These are phyloP conservation scores for Sinocyclocheilus grahami DNA, from an alignment of 2,113 vertebrate genomes.

Conservation along the genomic window DNA sequence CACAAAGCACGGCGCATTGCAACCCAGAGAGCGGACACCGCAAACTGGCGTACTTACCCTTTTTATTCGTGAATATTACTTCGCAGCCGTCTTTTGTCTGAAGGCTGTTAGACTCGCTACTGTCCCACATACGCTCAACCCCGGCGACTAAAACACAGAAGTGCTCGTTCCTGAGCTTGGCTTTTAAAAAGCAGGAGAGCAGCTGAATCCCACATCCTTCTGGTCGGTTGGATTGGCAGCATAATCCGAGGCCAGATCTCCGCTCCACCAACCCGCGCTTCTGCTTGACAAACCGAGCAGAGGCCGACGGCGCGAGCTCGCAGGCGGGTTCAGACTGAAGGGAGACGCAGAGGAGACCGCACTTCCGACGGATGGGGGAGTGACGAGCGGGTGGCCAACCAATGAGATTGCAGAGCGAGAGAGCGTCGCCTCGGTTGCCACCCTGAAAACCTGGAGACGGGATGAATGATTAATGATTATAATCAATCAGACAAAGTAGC, in stretches of 20 bases:
- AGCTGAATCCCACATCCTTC: slow-evolving; percentile 31
- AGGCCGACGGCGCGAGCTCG: slow-evolving; percentile 61
- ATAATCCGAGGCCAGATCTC: slow-evolving; percentile 54
- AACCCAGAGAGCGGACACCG: slow-evolving; percentile 51
- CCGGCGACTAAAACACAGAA: slow-evolving; percentile 63
- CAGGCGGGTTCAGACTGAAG: slow-evolving; percentile 61
- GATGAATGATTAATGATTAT: slow-evolving; percentile 48
- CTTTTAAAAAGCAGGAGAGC: slow-evolving; percentile 25
- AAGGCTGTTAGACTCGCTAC: slow-evolving; percentile 72
- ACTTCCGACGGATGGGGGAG: slow-evolving; percentile 39
- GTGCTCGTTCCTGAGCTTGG: slow-evolving; percentile 67
- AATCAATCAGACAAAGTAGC: slow-evolving; percentile 36
- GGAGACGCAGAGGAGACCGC: slow-evolving; percentile 16
- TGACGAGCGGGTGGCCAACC: slow-evolving; percentile 66
- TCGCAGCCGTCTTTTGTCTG: slow-evolving; percentile 79
- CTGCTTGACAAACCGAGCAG: slow-evolving; percentile 68
- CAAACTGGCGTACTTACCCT: slow-evolving; percentile 66
- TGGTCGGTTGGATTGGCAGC: slow-evolving; percentile 36
- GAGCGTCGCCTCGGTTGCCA: slow-evolving; percentile 59
- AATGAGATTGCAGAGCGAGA: slow-evolving; percentile 61
- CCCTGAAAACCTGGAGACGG: slow-evolving; percentile 76
- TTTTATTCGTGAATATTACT: slow-evolving; percentile 63
- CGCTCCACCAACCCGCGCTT: slow-evolving; percentile 66
- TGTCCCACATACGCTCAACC: slow-evolving; percentile 69
- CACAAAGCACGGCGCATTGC: not conserved